Conservation (phyloP, 2,797 vertebrate species). For the Schizopygopsis pylzovi region DNA sequence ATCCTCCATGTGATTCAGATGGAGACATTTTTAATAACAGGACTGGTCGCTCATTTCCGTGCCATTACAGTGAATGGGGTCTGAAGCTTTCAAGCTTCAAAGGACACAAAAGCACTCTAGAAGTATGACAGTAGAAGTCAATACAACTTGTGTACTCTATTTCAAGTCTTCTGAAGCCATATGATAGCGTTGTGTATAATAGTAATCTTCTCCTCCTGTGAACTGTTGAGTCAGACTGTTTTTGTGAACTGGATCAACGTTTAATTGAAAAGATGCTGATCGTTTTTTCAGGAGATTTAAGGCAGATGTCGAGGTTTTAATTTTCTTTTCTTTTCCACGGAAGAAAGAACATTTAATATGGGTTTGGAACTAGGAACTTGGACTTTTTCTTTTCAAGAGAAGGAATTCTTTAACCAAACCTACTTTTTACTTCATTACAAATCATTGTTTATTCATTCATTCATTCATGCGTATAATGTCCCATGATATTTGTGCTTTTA, state of each 20-base stretch:
- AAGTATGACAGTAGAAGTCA: neutral
- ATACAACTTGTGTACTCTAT: constrained; percentile 5
- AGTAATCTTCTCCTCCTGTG: constrained; percentile 26
- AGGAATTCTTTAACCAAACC: neutral
- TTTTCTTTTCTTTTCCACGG: constrained; percentile 1
- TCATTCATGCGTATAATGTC: too few species aligned
- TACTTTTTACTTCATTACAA: neutral
- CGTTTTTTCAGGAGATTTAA: constrained; percentile 25
- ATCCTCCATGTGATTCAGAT: neutral
- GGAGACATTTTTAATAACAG: neutral
- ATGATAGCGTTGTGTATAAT: constrained; percentile 4
- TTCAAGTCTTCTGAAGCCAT: constrained; percentile 10
- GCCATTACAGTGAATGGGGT: constrained; percentile 2
- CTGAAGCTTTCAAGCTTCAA: constrained; percentile 10
- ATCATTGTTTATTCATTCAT: neutral
- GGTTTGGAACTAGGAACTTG: neutral
- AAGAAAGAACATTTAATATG: neutral
- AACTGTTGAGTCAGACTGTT: constrained; percentile 29
- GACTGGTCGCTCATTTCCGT: constrained; percentile 2
- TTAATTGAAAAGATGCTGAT: constrained; percentile 33
- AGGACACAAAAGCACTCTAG: neutral
- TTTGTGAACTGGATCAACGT: constrained; percentile 21
- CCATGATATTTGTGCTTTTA: neutral
- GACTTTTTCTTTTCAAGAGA: neutral
- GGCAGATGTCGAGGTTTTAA: constrained; percentile 16